These are phyloP conservation scores for Trialeurodes vaporariorum DNA, from an alignment of 1,140 invertebrate genomes.

Conservation along the genomic window DNA sequence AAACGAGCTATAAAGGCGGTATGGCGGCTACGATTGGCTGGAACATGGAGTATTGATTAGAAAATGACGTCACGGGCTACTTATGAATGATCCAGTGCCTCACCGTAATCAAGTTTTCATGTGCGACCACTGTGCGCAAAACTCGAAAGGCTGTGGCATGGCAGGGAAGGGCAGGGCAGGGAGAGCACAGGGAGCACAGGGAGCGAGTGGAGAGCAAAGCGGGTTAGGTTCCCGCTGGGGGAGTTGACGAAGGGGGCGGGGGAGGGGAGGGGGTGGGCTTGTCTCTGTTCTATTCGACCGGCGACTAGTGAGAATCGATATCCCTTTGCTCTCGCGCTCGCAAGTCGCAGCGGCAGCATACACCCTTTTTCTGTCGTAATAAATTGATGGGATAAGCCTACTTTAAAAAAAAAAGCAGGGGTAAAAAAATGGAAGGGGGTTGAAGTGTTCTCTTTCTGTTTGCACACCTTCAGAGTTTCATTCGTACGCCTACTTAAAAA, in stretches of 20 bases:
- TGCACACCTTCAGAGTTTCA: too few species aligned
- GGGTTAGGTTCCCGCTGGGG: too few species aligned
- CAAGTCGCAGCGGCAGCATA: too few species aligned
- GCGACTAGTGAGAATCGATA: background rate
- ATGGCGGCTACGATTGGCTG: background rate
- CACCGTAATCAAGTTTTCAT: background rate
- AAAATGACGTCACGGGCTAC: slow-evolving; percentile 4
- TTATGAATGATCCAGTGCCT: slow-evolving; percentile 11
- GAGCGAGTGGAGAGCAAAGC: too few species aligned
- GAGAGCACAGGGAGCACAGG: background rate
- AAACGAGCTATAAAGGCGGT: background rate
- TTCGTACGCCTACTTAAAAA: too few species aligned
- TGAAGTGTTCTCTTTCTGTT: too few species aligned
- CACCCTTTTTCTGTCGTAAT: background rate
- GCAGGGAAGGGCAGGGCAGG: too few species aligned
- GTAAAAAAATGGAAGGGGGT: too few species aligned
- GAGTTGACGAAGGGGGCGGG: background rate
- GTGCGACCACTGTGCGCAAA: background rate
- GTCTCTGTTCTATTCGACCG: background rate
- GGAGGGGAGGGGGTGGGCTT: background rate
- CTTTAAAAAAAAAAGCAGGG: too few species aligned
- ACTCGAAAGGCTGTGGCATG: background rate
- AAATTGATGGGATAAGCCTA: too few species aligned
- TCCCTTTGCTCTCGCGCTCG: background rate
- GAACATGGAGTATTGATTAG: background rate